These are phyloP conservation scores for Hypotaenidia okinawae DNA, from an alignment of 2,797 vertebrate genomes.

Conservation along the genomic window DNA sequence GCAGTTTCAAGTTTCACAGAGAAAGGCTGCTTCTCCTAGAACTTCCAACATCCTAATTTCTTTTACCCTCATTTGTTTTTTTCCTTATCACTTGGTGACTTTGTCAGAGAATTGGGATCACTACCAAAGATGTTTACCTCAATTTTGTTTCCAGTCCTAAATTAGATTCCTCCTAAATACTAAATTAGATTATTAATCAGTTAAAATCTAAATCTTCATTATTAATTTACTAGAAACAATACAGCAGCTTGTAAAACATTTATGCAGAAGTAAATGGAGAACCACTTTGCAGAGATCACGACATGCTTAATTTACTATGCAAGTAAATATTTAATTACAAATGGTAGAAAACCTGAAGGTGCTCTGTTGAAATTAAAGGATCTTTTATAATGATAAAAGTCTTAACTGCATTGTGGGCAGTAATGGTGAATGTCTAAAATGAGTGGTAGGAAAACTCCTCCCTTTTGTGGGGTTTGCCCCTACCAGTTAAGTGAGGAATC, in stretches of 20 bases:
- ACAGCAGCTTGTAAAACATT: constrained; percentile 80
- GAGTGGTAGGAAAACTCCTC: background rate
- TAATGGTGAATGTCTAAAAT: constrained; percentile 1
- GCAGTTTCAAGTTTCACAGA: background rate
- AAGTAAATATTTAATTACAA: constrained; percentile 79
- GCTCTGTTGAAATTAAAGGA: constrained; percentile 62
- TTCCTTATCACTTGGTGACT: background rate
- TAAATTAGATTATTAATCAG: constrained; percentile 77
- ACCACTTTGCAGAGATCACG: constrained; percentile 66
- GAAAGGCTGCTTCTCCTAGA: background rate
- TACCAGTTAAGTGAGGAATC: background rate
- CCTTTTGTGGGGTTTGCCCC: background rate
- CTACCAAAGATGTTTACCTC: constrained; percentile 59
- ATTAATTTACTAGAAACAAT: constrained; percentile 81
- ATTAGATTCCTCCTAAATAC: constrained; percentile 68
- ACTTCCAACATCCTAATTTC: background rate
- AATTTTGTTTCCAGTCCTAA: constrained; percentile 50
- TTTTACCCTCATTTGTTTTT: background rate
- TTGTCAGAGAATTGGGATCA: constrained; percentile 27
- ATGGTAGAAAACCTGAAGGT: constrained; percentile 63
- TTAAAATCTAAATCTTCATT: constrained; percentile 78
- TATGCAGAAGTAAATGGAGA: constrained; percentile 74
- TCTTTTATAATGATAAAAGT: constrained; percentile 33
- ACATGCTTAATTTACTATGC: constrained; percentile 74
- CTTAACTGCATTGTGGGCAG: background rate